A percentile compares a stretch with the other conserved stretches of the same genome.
Evolutionary conservation across 1,140 invertebrate genomes (phyloP).

Genomic region (Tetragnatha versicolor): DNA sequence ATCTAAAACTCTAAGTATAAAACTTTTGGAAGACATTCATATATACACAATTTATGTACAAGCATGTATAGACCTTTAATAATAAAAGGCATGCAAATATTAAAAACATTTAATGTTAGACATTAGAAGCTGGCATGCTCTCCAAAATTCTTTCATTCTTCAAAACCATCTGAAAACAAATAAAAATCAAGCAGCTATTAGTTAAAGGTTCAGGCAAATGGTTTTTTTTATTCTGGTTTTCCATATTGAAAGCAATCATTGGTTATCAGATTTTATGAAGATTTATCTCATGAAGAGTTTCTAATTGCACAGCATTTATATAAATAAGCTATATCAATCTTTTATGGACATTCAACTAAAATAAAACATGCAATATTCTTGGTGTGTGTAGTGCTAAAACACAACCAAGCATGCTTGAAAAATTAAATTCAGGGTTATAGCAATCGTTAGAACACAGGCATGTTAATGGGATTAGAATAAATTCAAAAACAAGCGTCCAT

Average conservation of each 20-base stretch:
- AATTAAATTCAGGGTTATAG: too few relatives aligned
- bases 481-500: too few relatives aligned
- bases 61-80: too few relatives aligned
- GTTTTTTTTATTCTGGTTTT: neutral
- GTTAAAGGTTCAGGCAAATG: neutral
- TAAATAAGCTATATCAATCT: neutral
- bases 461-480: too few relatives aligned
- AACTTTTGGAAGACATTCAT: too few relatives aligned
- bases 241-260: neutral
- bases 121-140: constrained; percentile 52
- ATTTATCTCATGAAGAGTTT: neutral
- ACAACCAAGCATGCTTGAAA: too few relatives aligned
- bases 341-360: neutral
- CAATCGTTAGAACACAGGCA: too few relatives aligned
- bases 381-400: neutral
- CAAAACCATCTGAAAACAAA: constrained; percentile 50
- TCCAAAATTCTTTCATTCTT: constrained; percentile 53
- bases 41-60: too few relatives aligned
- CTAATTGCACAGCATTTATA: neutral
- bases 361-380: neutral
- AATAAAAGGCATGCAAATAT: too few relatives aligned
- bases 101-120: too few relatives aligned
- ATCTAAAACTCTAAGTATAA: too few relatives aligned
- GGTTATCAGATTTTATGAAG: neutral
- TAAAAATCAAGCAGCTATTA: neutral